phyloP scores from a whole-genome alignment of 2,113 vertebrate genomes.

The Elephas maximus region DNA sequence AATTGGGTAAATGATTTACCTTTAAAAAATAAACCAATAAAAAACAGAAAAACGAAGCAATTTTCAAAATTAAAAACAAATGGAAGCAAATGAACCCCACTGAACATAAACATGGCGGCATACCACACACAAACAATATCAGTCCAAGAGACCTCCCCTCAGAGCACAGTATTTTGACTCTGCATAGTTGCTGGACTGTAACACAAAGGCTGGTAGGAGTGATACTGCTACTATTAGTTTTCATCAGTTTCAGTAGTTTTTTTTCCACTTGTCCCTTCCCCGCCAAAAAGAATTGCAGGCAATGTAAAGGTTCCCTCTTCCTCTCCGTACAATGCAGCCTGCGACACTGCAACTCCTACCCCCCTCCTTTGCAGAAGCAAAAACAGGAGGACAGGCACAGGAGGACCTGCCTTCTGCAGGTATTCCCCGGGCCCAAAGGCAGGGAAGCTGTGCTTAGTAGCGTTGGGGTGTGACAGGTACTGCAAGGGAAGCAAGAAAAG shows the following conservation, averaged over 20 bases:
- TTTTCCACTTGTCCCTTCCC: neutral
- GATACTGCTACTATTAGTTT: neutral
- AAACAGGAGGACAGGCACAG: neutral
- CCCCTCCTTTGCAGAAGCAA: neutral
- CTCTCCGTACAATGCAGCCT: too few relatives aligned
- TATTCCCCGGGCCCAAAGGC: neutral
- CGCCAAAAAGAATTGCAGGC: neutral
- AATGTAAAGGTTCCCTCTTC: neutral
- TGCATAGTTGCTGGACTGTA: neutral
- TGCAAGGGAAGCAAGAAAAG: neutral
- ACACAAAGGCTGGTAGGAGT: neutral
- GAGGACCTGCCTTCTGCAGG: neutral
- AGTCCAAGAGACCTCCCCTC: neutral
- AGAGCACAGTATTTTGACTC: neutral
- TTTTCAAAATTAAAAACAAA: slow-evolving; percentile 1
- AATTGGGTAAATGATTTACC: neutral
- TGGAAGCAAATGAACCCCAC: neutral
- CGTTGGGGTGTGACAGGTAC: neutral
- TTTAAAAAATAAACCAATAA: neutral
- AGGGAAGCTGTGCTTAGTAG: neutral
- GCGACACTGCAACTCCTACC: neutral
- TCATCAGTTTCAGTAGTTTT: neutral
- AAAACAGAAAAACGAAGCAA: neutral
- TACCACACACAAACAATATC: neutral
- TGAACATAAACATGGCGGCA: neutral